phyloP scores from a whole-genome alignment of 2,113 vertebrate genomes.

The Odocoileus hemionus region DNA sequence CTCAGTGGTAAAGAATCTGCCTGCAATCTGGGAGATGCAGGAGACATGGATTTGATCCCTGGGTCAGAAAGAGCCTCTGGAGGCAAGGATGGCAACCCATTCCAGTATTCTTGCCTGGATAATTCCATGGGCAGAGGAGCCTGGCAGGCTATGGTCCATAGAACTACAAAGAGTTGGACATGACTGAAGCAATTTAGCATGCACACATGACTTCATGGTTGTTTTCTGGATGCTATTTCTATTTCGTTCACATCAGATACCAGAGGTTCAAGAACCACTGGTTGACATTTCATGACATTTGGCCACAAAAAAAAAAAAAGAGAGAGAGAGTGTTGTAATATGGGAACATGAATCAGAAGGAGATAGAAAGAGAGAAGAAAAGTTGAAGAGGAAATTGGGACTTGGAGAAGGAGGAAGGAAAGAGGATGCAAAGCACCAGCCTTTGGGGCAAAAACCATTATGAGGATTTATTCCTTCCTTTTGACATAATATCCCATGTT shows the following conservation, averaged over 20 bases:
- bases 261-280: not conserved
- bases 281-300: not conserved
- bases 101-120: not conserved
- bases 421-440: not conserved
- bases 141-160: not conserved
- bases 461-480: fast-evolving
- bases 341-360: not conserved
- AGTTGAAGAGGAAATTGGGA: not conserved
- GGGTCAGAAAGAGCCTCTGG: not conserved
- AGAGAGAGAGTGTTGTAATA: not conserved
- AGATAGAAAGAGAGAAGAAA: not conserved
- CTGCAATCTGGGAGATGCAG: not conserved
- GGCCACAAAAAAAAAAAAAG: not conserved
- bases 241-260: not conserved
- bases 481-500: fast-evolving
- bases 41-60: not conserved
- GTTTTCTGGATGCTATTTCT: not conserved
- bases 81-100: not conserved
- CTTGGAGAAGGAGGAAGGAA: not conserved
- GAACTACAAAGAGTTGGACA: not conserved
- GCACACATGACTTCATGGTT: fast-evolving
- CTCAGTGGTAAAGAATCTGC: not conserved
- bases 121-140: not conserved
- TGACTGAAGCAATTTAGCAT: not conserved
- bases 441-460: not conserved